These are phyloP conservation scores for Pangasius krempfi DNA, from an alignment of 2,797 vertebrate genomes.

Conservation along the genomic window DNA sequence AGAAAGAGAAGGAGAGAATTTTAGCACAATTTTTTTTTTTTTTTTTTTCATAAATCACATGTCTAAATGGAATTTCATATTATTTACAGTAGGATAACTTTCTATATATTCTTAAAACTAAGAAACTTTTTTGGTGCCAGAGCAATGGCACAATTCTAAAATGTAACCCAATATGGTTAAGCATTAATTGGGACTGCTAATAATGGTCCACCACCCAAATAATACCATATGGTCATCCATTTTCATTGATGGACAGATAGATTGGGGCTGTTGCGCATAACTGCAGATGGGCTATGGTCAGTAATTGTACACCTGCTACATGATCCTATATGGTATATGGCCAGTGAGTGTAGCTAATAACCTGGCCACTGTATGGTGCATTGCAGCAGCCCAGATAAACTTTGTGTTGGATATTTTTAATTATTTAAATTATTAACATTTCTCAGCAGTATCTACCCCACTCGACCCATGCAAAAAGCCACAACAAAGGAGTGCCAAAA, in stretches of 20 bases:
- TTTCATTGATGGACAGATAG: not conserved
- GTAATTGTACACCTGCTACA: constrained; percentile 3
- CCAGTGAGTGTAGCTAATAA: not conserved
- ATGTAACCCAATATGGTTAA: not conserved
- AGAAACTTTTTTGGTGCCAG: not conserved
- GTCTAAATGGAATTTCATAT: not conserved
- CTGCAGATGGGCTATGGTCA: not conserved
- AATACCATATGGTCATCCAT: not conserved
- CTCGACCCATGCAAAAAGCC: not conserved
- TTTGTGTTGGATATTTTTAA: not conserved
- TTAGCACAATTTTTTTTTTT: not conserved
- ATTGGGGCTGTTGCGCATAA: not conserved
- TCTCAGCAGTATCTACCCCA: not conserved
- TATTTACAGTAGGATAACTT: not conserved
- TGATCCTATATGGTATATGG: not conserved
- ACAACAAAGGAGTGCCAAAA: not conserved
- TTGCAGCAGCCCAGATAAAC: not conserved
- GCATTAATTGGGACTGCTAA: not conserved
- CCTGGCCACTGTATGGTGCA: not conserved
- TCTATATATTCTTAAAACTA: not conserved
- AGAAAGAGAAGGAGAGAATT: not conserved
- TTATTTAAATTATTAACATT: not conserved
- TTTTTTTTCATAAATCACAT: not conserved
- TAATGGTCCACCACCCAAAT: not conserved
- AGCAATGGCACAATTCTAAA: not conserved